Conservation (phyloP, 2,888 invertebrate genomes). For the Adela reaumurella region DNA sequence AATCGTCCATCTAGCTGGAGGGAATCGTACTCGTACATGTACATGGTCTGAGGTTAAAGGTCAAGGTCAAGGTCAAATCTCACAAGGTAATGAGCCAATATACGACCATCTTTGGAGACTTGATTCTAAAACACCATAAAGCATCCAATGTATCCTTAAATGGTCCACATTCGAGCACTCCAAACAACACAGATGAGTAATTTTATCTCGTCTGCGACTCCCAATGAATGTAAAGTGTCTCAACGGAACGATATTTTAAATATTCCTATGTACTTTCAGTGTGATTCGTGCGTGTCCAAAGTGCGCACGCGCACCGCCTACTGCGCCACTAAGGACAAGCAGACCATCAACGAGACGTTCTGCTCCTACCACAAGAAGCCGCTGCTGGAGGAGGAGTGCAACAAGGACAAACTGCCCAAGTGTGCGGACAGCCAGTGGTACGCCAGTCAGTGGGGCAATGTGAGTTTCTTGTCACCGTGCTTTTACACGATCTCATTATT, state of each 20-base stretch:
- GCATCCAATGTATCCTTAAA: background rate
- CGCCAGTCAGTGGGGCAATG: slow-evolving; percentile 89
- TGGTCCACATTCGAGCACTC: slow-evolving; percentile 1
- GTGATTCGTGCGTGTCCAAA: slow-evolving; percentile 73
- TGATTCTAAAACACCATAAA: too few relatives aligned
- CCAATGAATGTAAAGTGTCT: too few relatives aligned
- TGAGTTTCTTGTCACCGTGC: slow-evolving; percentile 23
- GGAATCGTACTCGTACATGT: too few relatives aligned
- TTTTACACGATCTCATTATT: too few relatives aligned
- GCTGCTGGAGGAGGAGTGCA: slow-evolving; percentile 62
- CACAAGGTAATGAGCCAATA: too few relatives aligned
- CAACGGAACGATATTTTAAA: too few relatives aligned
- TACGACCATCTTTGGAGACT: too few relatives aligned
- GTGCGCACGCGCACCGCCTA: slow-evolving; percentile 69
- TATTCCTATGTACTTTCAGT: slow-evolving; percentile 46
- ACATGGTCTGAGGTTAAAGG: too few relatives aligned
- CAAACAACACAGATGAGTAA: too few relatives aligned
- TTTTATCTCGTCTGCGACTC: too few relatives aligned
- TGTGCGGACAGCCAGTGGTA: slow-evolving; percentile 89
- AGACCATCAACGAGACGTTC: slow-evolving; percentile 63
- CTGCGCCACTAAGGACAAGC: slow-evolving; percentile 69
- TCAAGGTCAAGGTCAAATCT: too few relatives aligned
- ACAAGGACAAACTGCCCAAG: slow-evolving; percentile 43
- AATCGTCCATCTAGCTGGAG: too few relatives aligned
- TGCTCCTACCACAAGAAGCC: slow-evolving; percentile 67